Evolutionary conservation across 2,888 invertebrate species (phyloP).

Genomic region (Callyntrura guangdongensis): DNA sequence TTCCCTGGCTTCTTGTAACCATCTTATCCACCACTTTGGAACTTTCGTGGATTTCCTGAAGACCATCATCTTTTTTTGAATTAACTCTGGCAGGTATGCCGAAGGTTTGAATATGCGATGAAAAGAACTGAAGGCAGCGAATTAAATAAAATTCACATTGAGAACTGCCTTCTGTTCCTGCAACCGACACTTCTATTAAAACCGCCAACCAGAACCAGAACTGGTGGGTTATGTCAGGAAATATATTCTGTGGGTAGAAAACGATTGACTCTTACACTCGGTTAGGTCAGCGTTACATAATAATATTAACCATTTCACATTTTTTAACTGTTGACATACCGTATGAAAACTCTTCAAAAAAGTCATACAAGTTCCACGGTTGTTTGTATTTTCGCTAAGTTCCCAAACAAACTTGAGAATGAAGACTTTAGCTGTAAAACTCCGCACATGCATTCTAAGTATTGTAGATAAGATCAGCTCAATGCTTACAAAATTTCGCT

Average conservation of each 20-base stretch:
- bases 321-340: too few relatives aligned
- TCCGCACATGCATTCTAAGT: slow-evolving; percentile 51
- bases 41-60: too few relatives aligned
- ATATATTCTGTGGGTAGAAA: slow-evolving; percentile 68
- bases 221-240: neutral
- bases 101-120: slow-evolving; percentile 13
- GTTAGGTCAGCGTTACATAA: too few relatives aligned
- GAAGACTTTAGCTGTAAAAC: slow-evolving; percentile 53
- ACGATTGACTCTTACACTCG: too few relatives aligned
- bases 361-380: slow-evolving; percentile 74
- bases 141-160: slow-evolving; percentile 58
- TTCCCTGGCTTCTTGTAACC: slow-evolving; percentile 68
- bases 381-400: slow-evolving; percentile 69
- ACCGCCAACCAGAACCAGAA: slow-evolving; percentile 72
- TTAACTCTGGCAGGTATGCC: slow-evolving; percentile 63
- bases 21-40: slow-evolving; percentile 46
- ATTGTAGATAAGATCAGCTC: slow-evolving; percentile 80
- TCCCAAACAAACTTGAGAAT: slow-evolving; percentile 80
- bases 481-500: slow-evolving; percentile 73
- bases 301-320: too few relatives aligned
- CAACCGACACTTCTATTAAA: neutral
- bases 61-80: too few relatives aligned
- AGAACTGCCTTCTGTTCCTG: neutral
- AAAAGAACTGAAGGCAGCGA: slow-evolving; percentile 70
- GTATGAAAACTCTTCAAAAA: slow-evolving; percentile 72